Conservation (phyloP, 1,140 invertebrate species). For the Drosophila orena region DNA sequence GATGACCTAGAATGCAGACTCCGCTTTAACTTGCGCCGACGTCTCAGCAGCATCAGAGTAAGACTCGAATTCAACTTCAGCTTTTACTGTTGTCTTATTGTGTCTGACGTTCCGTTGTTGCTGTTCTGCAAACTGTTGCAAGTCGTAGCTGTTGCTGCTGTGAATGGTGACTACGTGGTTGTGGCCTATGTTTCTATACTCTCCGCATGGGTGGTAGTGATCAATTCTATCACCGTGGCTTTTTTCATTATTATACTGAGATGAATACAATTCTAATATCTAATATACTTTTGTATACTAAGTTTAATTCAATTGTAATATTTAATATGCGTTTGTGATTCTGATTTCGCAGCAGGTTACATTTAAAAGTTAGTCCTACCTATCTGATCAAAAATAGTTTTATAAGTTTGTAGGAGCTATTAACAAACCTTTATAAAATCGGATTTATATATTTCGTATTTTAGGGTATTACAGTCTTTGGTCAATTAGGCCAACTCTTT, state of each 20-base stretch:
- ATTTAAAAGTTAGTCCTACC: too few relatives aligned
- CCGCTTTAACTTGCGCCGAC: conserved; percentile 8
- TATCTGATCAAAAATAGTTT: too few relatives aligned
- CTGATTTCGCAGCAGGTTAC: too few relatives aligned
- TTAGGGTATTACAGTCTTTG: conserved; percentile 13
- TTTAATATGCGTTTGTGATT: too few relatives aligned
- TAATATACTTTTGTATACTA: too few relatives aligned
- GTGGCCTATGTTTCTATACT: conserved; percentile 10
- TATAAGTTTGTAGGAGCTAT: too few relatives aligned
- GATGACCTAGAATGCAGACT: conserved; percentile 79
- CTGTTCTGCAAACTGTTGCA: conserved; percentile 57
- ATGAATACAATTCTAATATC: background rate
- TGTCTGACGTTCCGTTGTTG: conserved; percentile 52
- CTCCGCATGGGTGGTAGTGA: background rate
- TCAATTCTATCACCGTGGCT: too few relatives aligned
- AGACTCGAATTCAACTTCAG: conserved; percentile 27
- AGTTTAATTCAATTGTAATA: too few relatives aligned
- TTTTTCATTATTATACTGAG: background rate
- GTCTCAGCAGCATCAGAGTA: conserved; percentile 4
- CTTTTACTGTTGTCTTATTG: conserved; percentile 63
- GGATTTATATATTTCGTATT: too few relatives aligned
- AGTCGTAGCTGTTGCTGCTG: conserved; percentile 20
- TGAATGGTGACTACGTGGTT: conserved; percentile 24
- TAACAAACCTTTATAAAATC: too few relatives aligned
- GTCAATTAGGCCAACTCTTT: conserved; percentile 46